A percentile compares a stretch with the other conserved stretches of the same genome.
phyloP scores from a whole-genome alignment of 2,113 vertebrate genomes.

The Pelobates fuscus region DNA sequence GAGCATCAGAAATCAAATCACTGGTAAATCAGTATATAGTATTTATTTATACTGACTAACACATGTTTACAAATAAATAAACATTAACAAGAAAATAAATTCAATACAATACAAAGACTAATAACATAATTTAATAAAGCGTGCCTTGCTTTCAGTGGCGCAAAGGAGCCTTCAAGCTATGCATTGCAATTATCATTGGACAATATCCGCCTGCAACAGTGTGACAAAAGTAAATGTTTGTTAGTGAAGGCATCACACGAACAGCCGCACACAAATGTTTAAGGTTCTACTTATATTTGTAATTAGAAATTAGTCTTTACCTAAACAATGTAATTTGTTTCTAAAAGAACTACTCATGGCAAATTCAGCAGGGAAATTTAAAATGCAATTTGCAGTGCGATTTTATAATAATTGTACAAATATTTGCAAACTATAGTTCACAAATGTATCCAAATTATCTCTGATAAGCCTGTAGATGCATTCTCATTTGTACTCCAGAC shows the following conservation, averaged over 20 bases:
- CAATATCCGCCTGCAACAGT: neutral
- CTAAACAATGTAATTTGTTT: constrained; percentile 15
- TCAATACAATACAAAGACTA: neutral
- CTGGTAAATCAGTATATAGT: too few species aligned
- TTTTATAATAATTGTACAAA: constrained; percentile 34
- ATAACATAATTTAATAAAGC: neutral
- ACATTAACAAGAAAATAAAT: neutral
- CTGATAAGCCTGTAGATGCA: neutral
- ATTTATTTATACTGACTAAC: too few species aligned
- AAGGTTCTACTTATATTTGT: constrained; percentile 27
- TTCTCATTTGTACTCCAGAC: constrained; percentile 21
- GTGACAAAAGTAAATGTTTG: neutral
- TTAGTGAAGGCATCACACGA: neutral
- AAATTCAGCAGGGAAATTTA: constrained; percentile 20
- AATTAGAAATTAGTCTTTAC: neutral
- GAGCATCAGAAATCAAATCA: too few species aligned
- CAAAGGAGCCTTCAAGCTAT: neutral
- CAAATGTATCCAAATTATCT: constrained; percentile 41
- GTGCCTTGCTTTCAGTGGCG: neutral
- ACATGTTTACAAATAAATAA: too few species aligned
- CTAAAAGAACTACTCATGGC: neutral
- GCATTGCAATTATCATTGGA: constrained; percentile 4
- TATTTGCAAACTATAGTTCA: constrained; percentile 37
- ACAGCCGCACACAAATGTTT: constrained; percentile 6
- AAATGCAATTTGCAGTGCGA: constrained; percentile 10